Evolutionary conservation across 2,888 invertebrate species (phyloP), one percentile per base, ranked within the genome.

Genomic region (Andrena bicolor): DNA sequence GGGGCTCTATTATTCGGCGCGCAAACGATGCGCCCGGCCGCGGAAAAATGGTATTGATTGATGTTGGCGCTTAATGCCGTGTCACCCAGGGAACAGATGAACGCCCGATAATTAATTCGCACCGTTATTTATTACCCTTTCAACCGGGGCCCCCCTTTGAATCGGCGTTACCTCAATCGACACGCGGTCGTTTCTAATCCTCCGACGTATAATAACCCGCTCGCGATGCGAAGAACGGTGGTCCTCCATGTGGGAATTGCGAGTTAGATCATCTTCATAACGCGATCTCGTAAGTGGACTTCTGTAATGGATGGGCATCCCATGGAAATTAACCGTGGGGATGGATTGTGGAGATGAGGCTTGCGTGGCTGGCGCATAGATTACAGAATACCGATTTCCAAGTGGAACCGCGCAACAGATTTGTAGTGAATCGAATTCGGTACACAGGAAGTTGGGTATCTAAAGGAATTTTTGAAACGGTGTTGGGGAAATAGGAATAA

Each of bases 81-180:
- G 56, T 64, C 63, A 58, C 56, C 30, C 13, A 4, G 6, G n/a
- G 48, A 28, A 61, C 48, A 16, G 26, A 58, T 6, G 16, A 64
- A 64, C 35, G 30, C 35, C 28, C 10, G 10, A 56, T 76, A 73
- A 76, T 76, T 74, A 76, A 76, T 76, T 74, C 30, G 23, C 13
- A 8, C 13, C 48, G 32, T 74, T 74, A 76, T 76, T 73, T 56
- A 64, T 76, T 58, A 49, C 30, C 56, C 23, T 48, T 48, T 26
- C 48, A 35, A 32, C 58, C n/a, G 23, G 2, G 51, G 53, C 41
- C 2, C 6, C n/a, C 23, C 23, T 63, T 28, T 48, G 23, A 48
- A 26, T 48, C 48, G 23, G 30, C 16, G 48, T 23, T 53, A 41
- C 16, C 23, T 23, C 56, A 10, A 63, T 48, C n/a, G 30, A 41